phyloP scores from a whole-genome alignment of 2,888 invertebrate genomes.

The Griposia aprilina region DNA sequence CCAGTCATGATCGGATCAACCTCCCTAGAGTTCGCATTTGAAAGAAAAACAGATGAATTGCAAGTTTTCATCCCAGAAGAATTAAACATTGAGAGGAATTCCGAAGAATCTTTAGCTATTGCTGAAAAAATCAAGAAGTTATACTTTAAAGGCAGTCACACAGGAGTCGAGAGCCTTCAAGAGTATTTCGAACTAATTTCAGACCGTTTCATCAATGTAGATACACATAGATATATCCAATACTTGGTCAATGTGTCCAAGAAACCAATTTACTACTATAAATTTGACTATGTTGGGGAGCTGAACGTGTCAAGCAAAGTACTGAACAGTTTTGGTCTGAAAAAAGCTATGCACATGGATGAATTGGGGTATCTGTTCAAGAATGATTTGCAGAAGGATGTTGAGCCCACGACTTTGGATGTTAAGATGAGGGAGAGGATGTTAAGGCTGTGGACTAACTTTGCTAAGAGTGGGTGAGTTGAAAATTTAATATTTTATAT shows the following conservation, averaged over 20 bases:
- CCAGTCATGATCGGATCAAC: constrained; percentile 85
- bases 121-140: constrained; percentile 77
- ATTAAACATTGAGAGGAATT: constrained; percentile 78
- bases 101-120: constrained; percentile 77
- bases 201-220: constrained; percentile 78
- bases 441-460: constrained; percentile 87
- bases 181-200: constrained; percentile 81
- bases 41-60: constrained; percentile 76
- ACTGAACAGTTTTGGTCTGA: constrained; percentile 68
- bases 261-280: constrained; percentile 84
- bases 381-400: constrained; percentile 78
- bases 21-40: constrained; percentile 76
- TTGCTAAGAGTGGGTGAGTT: constrained; percentile 87
- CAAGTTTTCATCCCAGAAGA: constrained; percentile 81
- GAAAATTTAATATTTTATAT: not conserved
- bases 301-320: constrained; percentile 77
- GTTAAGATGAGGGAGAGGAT: constrained; percentile 84
- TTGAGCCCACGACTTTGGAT: constrained; percentile 81
- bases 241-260: constrained; percentile 81
- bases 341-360: constrained; percentile 81
- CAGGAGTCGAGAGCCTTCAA: constrained; percentile 74
- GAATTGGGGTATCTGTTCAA: constrained; percentile 85
- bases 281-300: constrained; percentile 85
- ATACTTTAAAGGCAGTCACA: constrained; percentile 79
- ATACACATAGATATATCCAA: constrained; percentile 81